Conservation (phyloP, 1,140 invertebrate species). For the Drosophila nigromelanica region DNA sequence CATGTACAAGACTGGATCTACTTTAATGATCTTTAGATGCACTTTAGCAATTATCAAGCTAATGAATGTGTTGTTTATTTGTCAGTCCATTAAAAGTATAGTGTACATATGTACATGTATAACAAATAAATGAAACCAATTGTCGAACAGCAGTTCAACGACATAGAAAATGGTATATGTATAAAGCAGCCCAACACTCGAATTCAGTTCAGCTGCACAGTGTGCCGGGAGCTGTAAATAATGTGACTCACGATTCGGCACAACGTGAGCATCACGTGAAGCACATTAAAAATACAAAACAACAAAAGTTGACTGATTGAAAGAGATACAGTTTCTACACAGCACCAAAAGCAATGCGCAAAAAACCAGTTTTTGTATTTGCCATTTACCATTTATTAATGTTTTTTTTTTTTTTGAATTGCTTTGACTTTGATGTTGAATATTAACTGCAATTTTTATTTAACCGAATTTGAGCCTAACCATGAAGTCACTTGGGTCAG, state of each 20-base stretch:
- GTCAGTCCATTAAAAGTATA: background rate
- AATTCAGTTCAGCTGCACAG: constrained; percentile 40
- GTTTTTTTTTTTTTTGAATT: background rate
- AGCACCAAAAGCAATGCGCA: background rate
- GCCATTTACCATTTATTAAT: constrained; percentile 2
- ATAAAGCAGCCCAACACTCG: constrained; percentile 6
- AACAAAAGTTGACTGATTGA: constrained; percentile 13
- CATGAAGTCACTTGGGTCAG: constrained; percentile 52
- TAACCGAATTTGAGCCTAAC: constrained; percentile 34
- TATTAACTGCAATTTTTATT: constrained; percentile 19
- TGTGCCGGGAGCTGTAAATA: constrained; percentile 28
- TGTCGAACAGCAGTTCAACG: constrained; percentile 50
- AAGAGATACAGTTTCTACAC: constrained; percentile 15
- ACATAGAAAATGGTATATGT: constrained; percentile 55
- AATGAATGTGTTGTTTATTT: constrained; percentile 3
- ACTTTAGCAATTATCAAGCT: background rate
- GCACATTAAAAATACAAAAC: constrained; percentile 1
- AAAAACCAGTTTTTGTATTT: constrained; percentile 31
- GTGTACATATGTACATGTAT: background rate
- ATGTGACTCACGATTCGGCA: constrained; percentile 49
- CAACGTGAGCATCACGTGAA: constrained; percentile 77
- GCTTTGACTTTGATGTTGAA: constrained; percentile 10
- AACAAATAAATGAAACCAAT: constrained; percentile 25
- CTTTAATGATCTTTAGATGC: background rate
- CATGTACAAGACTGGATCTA: background rate